These are phyloP conservation scores for Periophthalmodon schlosseri DNA, from an alignment of 2,113 vertebrate species.

Conservation along the genomic window DNA sequence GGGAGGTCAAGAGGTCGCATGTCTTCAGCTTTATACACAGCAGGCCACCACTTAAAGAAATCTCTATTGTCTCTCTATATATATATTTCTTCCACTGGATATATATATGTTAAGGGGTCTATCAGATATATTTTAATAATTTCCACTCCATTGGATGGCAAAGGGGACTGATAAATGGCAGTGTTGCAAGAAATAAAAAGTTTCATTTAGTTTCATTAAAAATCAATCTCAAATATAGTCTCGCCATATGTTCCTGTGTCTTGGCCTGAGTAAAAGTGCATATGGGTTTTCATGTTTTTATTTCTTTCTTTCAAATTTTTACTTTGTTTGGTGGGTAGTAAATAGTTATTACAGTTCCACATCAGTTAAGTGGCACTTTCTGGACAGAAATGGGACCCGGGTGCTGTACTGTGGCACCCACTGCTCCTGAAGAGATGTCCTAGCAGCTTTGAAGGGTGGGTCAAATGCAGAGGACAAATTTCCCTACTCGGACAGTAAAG, in stretches of 20 bases:
- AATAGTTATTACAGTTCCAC: too few relatives aligned
- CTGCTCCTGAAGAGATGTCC: too few relatives aligned
- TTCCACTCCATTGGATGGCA: constrained; percentile 61
- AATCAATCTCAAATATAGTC: constrained; percentile 41
- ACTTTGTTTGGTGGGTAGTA: too few relatives aligned
- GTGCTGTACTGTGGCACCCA: too few relatives aligned
- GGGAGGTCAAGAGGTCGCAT: constrained; percentile 1
- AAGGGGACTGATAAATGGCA: constrained; percentile 61
- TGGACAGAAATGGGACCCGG: too few relatives aligned
- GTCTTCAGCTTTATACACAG: constrained; percentile 28
- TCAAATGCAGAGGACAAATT: too few relatives aligned
- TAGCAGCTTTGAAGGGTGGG: too few relatives aligned
- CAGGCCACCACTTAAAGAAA: background rate
- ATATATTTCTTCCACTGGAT: background rate
- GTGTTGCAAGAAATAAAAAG: constrained; percentile 54
- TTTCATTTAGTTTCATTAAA: constrained; percentile 68
- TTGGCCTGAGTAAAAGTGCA: constrained; percentile 16
- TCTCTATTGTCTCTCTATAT: background rate
- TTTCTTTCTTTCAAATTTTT: too few relatives aligned
- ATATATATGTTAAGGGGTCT: constrained; percentile 47
- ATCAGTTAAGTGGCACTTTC: too few relatives aligned
- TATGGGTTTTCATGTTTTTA: too few relatives aligned
- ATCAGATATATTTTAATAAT: constrained; percentile 59
- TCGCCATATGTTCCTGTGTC: constrained; percentile 18
- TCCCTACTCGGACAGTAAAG: too few relatives aligned